Conservation (phyloP, 2,797 vertebrate species). For the Acanthurus leucopareius region DNA sequence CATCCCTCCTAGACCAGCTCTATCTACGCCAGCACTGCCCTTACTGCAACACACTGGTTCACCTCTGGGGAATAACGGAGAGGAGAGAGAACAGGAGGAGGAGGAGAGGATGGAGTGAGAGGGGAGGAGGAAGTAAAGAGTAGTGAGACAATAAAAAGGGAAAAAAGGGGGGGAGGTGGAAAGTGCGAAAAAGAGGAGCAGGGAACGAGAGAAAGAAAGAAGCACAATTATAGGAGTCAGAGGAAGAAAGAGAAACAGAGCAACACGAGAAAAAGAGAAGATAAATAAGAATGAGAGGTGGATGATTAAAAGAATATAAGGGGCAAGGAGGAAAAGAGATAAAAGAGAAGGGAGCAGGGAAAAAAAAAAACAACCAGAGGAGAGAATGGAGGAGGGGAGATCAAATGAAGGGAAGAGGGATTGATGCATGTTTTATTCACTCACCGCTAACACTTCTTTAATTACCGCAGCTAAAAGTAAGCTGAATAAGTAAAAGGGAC, state of each 20-base stretch:
- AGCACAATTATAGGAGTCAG: not conserved
- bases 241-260: not conserved
- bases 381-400: constrained; percentile 45
- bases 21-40: constrained; percentile 50
- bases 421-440: constrained; percentile 76
- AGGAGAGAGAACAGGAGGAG: not conserved
- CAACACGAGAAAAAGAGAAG: not conserved
- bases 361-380: not conserved
- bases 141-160: constrained; percentile 45
- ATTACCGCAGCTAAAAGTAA: constrained; percentile 64
- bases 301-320: constrained; percentile 23
- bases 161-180: constrained; percentile 7
- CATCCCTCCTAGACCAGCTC: constrained; percentile 37
- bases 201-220: not conserved
- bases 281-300: constrained; percentile 1
- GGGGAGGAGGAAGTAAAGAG: constrained; percentile 43
- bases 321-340: no score
- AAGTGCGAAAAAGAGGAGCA: not conserved
- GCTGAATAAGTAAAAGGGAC: constrained; percentile 27
- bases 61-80: constrained; percentile 67
- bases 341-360: constrained; percentile 27
- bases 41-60: constrained; percentile 67
- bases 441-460: constrained; percentile 66
- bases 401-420: constrained; percentile 52
- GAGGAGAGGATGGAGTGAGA: constrained; percentile 22